phyloP scores from a whole-genome alignment of 92 coral and sea anemone species.

The Isaurus tuberculatus region DNA sequence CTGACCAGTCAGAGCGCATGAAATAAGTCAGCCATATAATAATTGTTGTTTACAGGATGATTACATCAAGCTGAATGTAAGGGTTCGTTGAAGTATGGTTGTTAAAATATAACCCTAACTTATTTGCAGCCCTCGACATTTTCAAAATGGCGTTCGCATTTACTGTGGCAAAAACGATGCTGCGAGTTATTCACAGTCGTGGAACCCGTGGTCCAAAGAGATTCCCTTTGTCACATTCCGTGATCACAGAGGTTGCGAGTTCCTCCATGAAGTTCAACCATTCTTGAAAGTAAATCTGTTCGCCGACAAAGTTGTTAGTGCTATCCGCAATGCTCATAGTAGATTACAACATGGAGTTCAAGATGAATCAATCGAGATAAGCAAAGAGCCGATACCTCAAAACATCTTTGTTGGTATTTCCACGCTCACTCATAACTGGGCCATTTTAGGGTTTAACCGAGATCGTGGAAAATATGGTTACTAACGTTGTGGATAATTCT shows the following conservation, averaged over 20 bases:
- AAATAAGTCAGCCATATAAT: no score
- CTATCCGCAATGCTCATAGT: conserved; percentile 73
- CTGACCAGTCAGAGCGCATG: no score
- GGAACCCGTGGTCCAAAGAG: conserved; percentile 98
- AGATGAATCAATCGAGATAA: conserved; percentile 77
- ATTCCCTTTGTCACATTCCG: conserved; percentile 88
- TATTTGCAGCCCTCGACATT: conserved; percentile 91
- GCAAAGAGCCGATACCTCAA: conserved; percentile 86
- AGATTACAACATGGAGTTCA: conserved; percentile 75
- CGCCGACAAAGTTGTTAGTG: conserved; percentile 63
- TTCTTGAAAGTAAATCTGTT: conserved; percentile 78
- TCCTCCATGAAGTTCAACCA: conserved; percentile 61
- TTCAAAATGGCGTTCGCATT: conserved; percentile 91
- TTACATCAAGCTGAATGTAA: no score
- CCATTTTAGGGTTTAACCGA: conserved; percentile 87
- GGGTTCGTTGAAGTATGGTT: background rate
- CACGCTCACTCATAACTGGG: conserved; percentile 87
- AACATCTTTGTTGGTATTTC: conserved; percentile 91
- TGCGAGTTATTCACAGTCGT: conserved; percentile 80
- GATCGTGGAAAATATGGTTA: conserved; percentile 91
- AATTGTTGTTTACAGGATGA: no score
- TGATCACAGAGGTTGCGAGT: conserved; percentile 75
- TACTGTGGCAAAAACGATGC: conserved; percentile 73
- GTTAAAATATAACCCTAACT: conserved; percentile 13
- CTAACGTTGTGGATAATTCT: conserved; percentile 19